A percentile compares a stretch with the other conserved stretches of the same genome.
phyloP scores from a whole-genome alignment of 2,113 vertebrate species.

The Muntiacus muntjak region DNA sequence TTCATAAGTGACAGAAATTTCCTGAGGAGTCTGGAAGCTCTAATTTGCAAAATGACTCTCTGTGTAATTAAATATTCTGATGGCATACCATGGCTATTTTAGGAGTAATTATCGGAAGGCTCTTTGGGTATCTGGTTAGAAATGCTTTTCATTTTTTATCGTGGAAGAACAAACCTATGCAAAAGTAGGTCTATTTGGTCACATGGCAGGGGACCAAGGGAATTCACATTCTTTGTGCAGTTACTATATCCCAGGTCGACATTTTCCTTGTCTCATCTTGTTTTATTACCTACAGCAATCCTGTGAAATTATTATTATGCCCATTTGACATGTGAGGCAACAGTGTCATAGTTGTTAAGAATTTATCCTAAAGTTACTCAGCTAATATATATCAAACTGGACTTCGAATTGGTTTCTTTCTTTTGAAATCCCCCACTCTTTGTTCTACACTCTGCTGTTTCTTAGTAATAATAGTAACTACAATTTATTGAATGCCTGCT shows the following conservation, averaged over 20 bases:
- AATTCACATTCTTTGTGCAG: not conserved
- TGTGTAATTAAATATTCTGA: not conserved
- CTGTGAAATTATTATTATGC: not conserved
- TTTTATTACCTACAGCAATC: not conserved
- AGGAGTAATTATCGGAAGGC: not conserved
- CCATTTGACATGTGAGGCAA: not conserved
- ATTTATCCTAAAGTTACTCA: not conserved
- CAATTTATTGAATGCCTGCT: not conserved
- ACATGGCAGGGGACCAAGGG: not conserved
- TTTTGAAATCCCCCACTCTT: not conserved
- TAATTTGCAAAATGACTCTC: slow-evolving; percentile 11
- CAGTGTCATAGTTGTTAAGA: not conserved
- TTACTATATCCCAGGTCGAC: not conserved
- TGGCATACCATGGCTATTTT: not conserved
- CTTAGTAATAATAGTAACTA: not conserved
- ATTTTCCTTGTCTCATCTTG: not conserved
- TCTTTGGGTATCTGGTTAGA: not conserved
- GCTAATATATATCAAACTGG: not conserved
- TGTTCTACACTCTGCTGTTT: not conserved
- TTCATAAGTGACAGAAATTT: not conserved
- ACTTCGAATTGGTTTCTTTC: not conserved
- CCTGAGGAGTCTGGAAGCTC: not conserved
- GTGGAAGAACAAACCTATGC: not conserved
- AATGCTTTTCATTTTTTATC: not conserved
- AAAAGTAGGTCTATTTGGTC: not conserved